Base-by-base conservation (phyloP, 2,888 invertebrate genomes). In the Lycophotia porphyrea region DNA sequence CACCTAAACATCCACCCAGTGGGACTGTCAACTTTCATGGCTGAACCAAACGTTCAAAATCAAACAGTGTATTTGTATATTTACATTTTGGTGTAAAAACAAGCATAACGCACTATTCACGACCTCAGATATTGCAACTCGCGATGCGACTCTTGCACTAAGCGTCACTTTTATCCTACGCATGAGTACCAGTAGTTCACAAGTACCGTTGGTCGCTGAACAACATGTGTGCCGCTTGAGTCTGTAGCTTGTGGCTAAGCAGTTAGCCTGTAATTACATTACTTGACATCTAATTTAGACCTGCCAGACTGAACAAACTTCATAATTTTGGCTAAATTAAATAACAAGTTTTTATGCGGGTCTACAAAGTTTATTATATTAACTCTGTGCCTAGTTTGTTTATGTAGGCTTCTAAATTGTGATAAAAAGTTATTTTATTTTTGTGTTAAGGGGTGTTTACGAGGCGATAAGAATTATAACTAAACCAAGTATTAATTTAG, bases 261-360 rank as follows among this genome's bases (percentile, higher is more conserved):
- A 8, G n/a, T 71, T 71, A 15, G n/a, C 31, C 13, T 39, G 13
- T 67, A 74, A 81, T 85, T 81, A 63, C 31, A 52, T 77, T 61
- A 84, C 52, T 63, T 71, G 68, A 60, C 34, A 58, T 47, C 74
- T 76, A 65, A 75, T 79, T 82, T 52, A 55, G 36, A 42, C 61
- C n/a, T n/a, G 21, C 13, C 47, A 74, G 70, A 71, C 34, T 61
- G 58, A 39, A 36, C 34, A 58, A 68, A 64, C 44, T 63, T 60
- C 24, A 71, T n/a, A 73, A 77, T 77, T 85, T 72, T 67, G 72
- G 74, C 36, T 27, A 66, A 77, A 85, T 75, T 68, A n/a, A 74
- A 84, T 78, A 52, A 71, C 5, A 39, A 44, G 66, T 65, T 72
- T 81, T 84, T 75, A 44, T 61, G 31, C 42, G 73, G 24, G 24